Evolutionary conservation across 2,797 vertebrate species (phyloP).

Genomic region (Acanthurus tractus): DNA sequence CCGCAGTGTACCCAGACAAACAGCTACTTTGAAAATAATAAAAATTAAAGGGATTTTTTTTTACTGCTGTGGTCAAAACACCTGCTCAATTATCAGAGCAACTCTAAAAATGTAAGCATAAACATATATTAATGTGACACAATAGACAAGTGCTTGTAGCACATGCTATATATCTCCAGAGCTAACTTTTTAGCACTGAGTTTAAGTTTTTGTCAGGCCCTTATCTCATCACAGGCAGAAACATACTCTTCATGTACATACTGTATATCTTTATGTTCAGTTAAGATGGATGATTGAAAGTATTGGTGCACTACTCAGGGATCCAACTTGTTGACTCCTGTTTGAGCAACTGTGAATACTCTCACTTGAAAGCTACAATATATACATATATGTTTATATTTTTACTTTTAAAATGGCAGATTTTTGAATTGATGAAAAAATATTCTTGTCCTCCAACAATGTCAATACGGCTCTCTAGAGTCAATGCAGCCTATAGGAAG

Average conservation of each 20-base stretch:
- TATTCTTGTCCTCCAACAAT: neutral
- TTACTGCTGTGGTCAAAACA: neutral
- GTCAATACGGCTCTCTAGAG: too few species aligned
- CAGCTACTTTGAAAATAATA: slow-evolving; percentile 1
- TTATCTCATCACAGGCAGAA: neutral
- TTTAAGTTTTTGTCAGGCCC: too few species aligned
- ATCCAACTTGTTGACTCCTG: neutral
- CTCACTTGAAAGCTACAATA: neutral
- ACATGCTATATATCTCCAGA: too few species aligned
- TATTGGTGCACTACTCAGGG: neutral
- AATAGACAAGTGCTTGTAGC: neutral
- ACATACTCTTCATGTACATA: neutral
- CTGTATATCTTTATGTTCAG: neutral
- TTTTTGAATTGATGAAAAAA: neutral
- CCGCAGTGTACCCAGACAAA: slow-evolving; percentile 19
- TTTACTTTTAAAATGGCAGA: neutral
- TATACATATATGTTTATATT: neutral
- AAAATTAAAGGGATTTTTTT: neutral
- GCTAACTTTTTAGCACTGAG: neutral
- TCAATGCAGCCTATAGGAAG: neutral
- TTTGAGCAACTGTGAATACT: neutral
- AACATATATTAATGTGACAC: neutral
- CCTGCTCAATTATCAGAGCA: neutral
- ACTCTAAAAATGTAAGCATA: neutral
- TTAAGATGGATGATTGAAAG: neutral